These are phyloP conservation scores for Nephrocerus scutellatus DNA, from an alignment of 2,888 invertebrate genomes.

Conservation along the genomic window DNA sequence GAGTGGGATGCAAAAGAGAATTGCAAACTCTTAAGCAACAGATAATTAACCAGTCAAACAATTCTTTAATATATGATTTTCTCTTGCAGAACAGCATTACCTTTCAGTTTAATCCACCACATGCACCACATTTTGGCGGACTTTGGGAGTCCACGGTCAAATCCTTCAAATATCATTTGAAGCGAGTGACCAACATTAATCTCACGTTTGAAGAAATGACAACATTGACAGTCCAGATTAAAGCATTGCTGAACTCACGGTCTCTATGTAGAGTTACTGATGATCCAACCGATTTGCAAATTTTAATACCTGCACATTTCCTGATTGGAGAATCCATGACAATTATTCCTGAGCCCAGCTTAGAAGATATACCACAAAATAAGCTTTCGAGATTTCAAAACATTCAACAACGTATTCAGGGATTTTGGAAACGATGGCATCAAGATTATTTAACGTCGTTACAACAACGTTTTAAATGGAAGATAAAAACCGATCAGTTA, in stretches of 20 bases:
- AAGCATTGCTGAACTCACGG: conserved; percentile 10
- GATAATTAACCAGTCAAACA: too few species aligned
- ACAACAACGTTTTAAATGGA: conserved; percentile 18
- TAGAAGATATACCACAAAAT: conserved; percentile 7
- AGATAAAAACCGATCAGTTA: conserved; percentile 4
- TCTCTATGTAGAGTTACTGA: conserved; percentile 3
- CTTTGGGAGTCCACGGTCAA: conserved; percentile 6
- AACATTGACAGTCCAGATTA: conserved; percentile 10
- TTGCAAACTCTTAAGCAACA: too few species aligned
- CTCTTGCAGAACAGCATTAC: too few species aligned
- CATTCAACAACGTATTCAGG: conserved; percentile 15
- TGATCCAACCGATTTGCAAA: too few species aligned
- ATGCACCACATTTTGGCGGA: conserved; percentile 13
- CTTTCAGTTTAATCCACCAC: conserved; percentile 19
- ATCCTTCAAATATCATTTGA: conserved; percentile 8
- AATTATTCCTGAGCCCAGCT: conserved; percentile 11
- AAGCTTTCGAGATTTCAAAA: conserved; percentile 10
- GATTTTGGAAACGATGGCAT: conserved; percentile 19
- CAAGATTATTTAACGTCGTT: conserved; percentile 14
- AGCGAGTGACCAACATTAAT: conserved; percentile 5
- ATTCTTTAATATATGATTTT: too few species aligned
- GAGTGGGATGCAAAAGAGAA: too few species aligned
- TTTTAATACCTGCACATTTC: conserved; percentile 10
- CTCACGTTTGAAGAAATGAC: conserved; percentile 12
- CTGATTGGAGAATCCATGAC: conserved; percentile 15